phyloP scores from a whole-genome alignment of 1,140 invertebrate genomes.

The Eulimnadia texana region DNA sequence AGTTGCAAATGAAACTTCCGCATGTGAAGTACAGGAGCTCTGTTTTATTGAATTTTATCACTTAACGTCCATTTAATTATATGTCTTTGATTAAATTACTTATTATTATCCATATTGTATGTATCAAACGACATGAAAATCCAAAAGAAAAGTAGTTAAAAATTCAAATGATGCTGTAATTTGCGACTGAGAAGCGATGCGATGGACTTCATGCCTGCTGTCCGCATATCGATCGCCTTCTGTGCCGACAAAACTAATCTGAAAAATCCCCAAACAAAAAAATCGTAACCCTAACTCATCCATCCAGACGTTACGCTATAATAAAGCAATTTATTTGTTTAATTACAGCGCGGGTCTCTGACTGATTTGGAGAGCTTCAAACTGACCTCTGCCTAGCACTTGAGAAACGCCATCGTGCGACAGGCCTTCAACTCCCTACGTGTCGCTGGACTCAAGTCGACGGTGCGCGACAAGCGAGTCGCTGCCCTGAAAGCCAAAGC shows the following conservation, averaged over 20 bases:
- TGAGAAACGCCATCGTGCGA: slow-evolving; percentile 72
- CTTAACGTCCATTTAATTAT: too few species aligned
- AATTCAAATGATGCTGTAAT: neutral
- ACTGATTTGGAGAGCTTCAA: slow-evolving; percentile 95
- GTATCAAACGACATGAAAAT: neutral
- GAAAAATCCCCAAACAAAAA: slow-evolving; percentile 8
- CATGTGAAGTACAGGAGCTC: too few species aligned
- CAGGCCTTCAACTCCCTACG: slow-evolving; percentile 63
- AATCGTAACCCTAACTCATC: too few species aligned
- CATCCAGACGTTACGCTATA: too few species aligned
- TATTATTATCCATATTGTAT: too few species aligned
- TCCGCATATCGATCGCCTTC: neutral
- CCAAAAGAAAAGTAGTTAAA: too few species aligned
- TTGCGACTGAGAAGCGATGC: neutral
- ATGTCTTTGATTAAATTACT: too few species aligned
- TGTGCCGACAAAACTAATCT: neutral
- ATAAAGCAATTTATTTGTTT: slow-evolving; percentile 22
- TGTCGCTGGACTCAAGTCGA: slow-evolving; percentile 39
- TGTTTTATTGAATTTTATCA: too few species aligned
- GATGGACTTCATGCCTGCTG: neutral
- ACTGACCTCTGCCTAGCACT: slow-evolving; percentile 70
- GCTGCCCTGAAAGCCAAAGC: slow-evolving; percentile 5
- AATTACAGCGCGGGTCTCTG: slow-evolving; percentile 56
- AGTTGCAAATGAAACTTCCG: too few species aligned
- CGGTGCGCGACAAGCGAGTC: neutral